phyloP scores from a whole-genome alignment of 2,113 vertebrate species.

The Xenopus borealis region DNA sequence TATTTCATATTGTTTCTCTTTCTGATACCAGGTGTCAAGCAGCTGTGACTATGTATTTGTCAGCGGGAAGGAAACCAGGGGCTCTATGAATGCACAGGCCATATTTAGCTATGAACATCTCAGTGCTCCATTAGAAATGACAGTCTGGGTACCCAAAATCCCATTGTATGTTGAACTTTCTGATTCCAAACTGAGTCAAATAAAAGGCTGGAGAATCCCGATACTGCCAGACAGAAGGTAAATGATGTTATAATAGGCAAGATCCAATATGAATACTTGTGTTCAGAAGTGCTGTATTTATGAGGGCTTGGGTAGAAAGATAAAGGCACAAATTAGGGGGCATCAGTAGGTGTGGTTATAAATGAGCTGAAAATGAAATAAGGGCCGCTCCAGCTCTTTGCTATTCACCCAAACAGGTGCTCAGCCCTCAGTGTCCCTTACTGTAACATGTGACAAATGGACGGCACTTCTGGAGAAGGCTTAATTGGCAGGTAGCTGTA shows the following conservation, averaged over 20 bases:
- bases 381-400: too few relatives aligned
- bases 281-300: too few relatives aligned
- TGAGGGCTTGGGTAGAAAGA: too few relatives aligned
- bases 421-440: too few relatives aligned
- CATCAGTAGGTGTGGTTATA: too few relatives aligned
- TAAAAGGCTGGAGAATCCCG: slow-evolving; percentile 97
- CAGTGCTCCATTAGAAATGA: slow-evolving; percentile 88
- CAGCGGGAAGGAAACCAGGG: slow-evolving; percentile 89
- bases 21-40: slow-evolving; percentile 78
- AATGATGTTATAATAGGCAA: not conserved
- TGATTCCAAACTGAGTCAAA: slow-evolving; percentile 84
- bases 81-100: slow-evolving; percentile 92
- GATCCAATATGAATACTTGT: too few relatives aligned
- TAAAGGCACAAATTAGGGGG: too few relatives aligned
- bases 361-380: too few relatives aligned
- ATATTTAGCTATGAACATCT: slow-evolving; percentile 94
- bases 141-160: slow-evolving; percentile 94
- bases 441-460: too few relatives aligned
- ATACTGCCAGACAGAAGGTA: slow-evolving; percentile 90
- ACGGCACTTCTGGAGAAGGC: too few relatives aligned
- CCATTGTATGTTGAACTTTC: slow-evolving; percentile 90
- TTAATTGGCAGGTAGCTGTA: too few relatives aligned
- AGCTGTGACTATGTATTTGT: slow-evolving; percentile 97
- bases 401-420: too few relatives aligned
- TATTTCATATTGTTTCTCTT: slow-evolving; percentile 29